Conservation (phyloP, 2,113 vertebrate genomes). For the Etia nguti region DNA sequence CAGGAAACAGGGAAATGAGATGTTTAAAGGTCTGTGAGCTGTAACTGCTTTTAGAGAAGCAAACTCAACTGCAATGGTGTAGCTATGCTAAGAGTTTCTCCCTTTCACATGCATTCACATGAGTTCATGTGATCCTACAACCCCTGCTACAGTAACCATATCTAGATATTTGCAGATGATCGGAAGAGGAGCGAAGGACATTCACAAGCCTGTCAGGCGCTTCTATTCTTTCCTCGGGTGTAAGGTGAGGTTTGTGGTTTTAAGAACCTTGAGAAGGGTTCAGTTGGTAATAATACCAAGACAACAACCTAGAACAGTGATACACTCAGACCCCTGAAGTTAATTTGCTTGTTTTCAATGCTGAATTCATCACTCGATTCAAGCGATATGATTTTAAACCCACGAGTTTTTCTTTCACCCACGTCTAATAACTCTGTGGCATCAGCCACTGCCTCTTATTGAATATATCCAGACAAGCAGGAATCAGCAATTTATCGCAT, state of each 20-base stretch:
- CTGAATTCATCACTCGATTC: not conserved
- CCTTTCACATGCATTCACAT: not conserved
- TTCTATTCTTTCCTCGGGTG: not conserved
- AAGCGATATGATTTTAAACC: not conserved
- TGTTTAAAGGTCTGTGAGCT: not conserved
- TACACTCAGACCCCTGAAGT: not conserved
- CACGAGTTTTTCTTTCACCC: not conserved
- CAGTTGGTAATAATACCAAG: not conserved
- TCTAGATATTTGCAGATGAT: not conserved
- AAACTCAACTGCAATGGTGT: not conserved
- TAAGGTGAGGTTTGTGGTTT: not conserved
- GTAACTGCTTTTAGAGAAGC: not conserved
- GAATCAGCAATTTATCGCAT: not conserved
- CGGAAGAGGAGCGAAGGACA: not conserved
- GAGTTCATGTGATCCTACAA: not conserved
- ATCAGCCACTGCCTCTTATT: not conserved
- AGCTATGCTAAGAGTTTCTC: not conserved
- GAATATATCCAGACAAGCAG: not conserved
- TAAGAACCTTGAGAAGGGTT: constrained; percentile 11
- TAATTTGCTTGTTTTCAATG: not conserved
- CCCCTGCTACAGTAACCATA: not conserved
- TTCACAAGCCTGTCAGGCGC: not conserved
- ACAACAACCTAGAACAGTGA: not conserved
- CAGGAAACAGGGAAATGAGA: not conserved
- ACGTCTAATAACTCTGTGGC: not conserved